Percentiles rank a stretch among this genome's conserved stretches.
These are phyloP conservation scores for Sinosuthora webbiana DNA, from an alignment of 2,113 vertebrate genomes.

Conservation along the genomic window DNA sequence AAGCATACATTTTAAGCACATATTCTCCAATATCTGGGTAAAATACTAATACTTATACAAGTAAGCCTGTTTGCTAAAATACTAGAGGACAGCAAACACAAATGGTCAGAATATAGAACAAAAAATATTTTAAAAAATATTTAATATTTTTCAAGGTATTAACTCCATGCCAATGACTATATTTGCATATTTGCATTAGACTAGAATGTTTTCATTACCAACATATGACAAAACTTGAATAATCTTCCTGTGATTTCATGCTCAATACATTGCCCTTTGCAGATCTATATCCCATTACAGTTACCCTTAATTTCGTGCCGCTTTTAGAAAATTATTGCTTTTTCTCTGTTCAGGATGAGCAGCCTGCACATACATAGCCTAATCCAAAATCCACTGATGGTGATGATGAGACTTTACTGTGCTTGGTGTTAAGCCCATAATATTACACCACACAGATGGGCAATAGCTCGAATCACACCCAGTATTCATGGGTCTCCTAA, in stretches of 20 bases:
- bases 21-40: background rate
- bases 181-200: background rate
- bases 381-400: background rate
- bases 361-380: background rate
- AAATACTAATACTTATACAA: background rate
- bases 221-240: background rate
- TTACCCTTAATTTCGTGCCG: background rate
- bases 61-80: background rate
- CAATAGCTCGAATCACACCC: background rate
- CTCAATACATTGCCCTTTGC: background rate
- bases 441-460: background rate
- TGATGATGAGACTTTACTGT: background rate
- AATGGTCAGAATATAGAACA: background rate
- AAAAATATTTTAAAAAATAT: background rate
- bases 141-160: background rate
- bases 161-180: background rate
- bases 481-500: background rate
- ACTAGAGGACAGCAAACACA: background rate
- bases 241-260: background rate
- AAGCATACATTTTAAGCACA: background rate
- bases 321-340: background rate
- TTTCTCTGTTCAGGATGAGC: background rate
- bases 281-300: background rate
- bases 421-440: background rate
- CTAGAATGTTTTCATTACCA: background rate